Percentiles rank a stretch among this genome's conserved stretches.
These are phyloP conservation scores for Catharus bicknelli DNA, from an alignment of 2,113 vertebrate genomes.

Conservation along the genomic window DNA sequence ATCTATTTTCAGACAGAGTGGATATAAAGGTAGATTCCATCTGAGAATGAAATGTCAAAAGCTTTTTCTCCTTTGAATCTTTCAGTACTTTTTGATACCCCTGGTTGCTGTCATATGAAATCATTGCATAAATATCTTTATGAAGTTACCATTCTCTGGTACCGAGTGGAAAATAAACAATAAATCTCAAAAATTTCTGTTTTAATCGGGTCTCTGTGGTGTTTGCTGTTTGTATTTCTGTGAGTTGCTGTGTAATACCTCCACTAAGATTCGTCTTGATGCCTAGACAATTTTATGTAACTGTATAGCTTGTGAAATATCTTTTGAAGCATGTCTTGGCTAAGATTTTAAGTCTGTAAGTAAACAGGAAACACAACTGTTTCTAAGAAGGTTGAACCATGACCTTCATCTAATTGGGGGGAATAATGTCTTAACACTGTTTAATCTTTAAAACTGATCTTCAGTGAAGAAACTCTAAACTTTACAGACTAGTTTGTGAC, in stretches of 20 bases:
- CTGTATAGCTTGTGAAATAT: not conserved
- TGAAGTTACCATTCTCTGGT: not conserved
- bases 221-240: not conserved
- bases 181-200: not conserved
- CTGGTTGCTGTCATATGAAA: not conserved
- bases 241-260: not conserved
- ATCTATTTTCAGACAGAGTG: not conserved
- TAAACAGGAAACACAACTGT: constrained; percentile 27
- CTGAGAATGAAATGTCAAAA: not conserved
- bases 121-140: not conserved
- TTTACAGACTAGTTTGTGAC: not conserved
- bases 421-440: not conserved
- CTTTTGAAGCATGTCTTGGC: not conserved
- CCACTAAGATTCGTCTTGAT: not conserved
- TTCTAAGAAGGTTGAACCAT: constrained; percentile 8
- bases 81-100: not conserved
- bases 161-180: not conserved
- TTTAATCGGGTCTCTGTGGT: not conserved
- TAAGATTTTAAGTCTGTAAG: not conserved
- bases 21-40: not conserved
- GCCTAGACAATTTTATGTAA: not conserved
- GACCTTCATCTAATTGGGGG: not conserved
- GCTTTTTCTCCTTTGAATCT: not conserved
- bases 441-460: not conserved
- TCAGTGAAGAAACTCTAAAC: not conserved